These are phyloP conservation scores for Brachyhypopomus gauderio DNA, from an alignment of 2,113 vertebrate species.

Conservation along the genomic window DNA sequence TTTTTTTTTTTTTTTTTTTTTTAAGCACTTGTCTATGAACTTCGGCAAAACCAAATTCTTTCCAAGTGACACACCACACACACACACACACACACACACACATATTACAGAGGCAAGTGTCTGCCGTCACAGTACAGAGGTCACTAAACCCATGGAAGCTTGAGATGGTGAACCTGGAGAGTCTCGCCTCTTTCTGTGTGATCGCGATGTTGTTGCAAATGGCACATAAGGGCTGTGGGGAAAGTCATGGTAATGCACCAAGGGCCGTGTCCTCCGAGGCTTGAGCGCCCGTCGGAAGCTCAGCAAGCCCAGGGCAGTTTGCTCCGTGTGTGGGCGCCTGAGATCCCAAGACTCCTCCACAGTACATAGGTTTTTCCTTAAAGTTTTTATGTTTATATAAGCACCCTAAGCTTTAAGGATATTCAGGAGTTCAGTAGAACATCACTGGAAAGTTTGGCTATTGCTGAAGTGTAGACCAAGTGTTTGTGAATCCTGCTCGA, in stretches of 20 bases:
- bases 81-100: conserved; percentile 11
- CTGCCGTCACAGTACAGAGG: neutral
- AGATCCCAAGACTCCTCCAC: neutral
- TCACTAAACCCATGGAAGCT: neutral
- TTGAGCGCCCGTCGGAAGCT: neutral
- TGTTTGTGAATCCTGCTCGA: no score
- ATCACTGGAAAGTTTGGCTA: no score
- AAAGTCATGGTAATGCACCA: neutral
- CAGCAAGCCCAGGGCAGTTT: neutral
- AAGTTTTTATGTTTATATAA: no score
- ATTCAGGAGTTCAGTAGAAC: no score
- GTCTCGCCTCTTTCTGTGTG: neutral
- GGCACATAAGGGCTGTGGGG: neutral
- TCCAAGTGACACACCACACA: conserved; percentile 22
- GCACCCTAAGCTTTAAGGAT: no score
- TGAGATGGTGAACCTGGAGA: neutral
- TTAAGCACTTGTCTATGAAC: neutral
- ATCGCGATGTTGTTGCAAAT: conserved; percentile 1
- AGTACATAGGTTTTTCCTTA: neutral
- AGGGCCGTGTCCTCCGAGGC: neutral
- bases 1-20: no score
- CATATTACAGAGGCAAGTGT: conserved; percentile 11
- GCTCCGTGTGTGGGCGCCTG: neutral
- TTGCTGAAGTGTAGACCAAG: no score
- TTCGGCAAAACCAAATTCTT: conserved; percentile 23